These are phyloP conservation scores for Hafferia zeledoni DNA, from an alignment of 2,797 vertebrate genomes.

Conservation along the genomic window DNA sequence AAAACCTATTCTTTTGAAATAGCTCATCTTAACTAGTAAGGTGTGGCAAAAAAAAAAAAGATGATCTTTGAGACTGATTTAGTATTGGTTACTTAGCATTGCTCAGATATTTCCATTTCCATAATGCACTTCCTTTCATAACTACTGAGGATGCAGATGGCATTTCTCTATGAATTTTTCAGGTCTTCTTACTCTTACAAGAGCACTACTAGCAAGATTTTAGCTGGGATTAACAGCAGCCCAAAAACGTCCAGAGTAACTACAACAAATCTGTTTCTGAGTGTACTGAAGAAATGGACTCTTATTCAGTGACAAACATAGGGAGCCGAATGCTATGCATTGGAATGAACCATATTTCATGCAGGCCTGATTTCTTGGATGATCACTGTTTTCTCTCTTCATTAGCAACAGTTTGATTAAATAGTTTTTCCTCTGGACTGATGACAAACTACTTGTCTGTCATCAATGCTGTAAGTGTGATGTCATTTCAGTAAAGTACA, in stretches of 20 bases:
- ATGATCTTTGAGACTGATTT: background rate
- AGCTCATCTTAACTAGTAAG: slow-evolving; percentile 15
- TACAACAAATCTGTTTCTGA: background rate
- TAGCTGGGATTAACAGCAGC: background rate
- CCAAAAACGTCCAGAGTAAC: background rate
- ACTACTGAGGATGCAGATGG: background rate
- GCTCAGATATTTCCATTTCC: background rate
- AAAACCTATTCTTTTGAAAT: slow-evolving; percentile 42
- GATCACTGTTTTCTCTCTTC: background rate
- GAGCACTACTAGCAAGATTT: background rate
- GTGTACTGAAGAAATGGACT: background rate
- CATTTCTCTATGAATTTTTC: background rate
- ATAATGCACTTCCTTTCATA: background rate
- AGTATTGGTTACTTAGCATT: background rate
- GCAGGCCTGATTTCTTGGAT: background rate
- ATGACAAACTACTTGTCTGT: background rate
- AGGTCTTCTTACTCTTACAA: background rate
- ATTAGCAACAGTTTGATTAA: background rate
- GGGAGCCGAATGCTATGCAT: background rate
- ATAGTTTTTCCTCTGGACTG: background rate
- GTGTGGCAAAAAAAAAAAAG: background rate
- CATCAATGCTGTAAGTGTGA: background rate
- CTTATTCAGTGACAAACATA: background rate
- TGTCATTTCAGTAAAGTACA: background rate
- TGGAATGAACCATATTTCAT: background rate